phyloP scores from a whole-genome alignment of 2,797 vertebrate genomes.

The Xiphorhynchus erythropygius region DNA sequence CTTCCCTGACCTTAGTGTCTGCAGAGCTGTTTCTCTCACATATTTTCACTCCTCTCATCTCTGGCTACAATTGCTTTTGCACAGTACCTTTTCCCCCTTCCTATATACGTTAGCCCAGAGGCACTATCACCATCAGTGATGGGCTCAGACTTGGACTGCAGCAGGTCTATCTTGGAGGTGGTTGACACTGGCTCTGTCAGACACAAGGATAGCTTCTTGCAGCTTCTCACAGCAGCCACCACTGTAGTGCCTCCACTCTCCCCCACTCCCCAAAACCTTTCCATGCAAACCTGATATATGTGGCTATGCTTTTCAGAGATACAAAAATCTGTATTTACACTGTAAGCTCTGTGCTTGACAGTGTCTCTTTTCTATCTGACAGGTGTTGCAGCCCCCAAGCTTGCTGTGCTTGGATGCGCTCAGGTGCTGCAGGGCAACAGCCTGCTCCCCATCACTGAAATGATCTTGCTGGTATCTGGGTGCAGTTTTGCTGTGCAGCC shows the following conservation, averaged over 20 bases:
- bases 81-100: too few species aligned
- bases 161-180: rapidly evolving
- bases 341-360: background rate
- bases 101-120: background rate
- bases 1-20: background rate
- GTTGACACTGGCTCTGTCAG: background rate
- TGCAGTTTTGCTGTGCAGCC: background rate
- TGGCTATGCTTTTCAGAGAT: background rate
- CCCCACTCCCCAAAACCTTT: background rate
- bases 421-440: rapidly evolving
- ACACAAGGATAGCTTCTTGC: background rate
- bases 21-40: background rate
- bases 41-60: background rate
- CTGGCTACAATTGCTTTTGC: background rate
- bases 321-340: background rate
- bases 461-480: background rate
- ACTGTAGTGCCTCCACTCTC: background rate
- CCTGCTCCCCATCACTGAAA: rapidly evolving
- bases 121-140: background rate
- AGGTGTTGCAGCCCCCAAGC: rapidly evolving
- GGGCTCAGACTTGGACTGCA: background rate
- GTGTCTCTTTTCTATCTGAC: background rate
- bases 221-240: background rate
- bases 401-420: background rate
- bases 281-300: background rate